These are phyloP conservation scores for Mastomys natalensis DNA, from an alignment of 2,113 vertebrate species.

Conservation along the genomic window DNA sequence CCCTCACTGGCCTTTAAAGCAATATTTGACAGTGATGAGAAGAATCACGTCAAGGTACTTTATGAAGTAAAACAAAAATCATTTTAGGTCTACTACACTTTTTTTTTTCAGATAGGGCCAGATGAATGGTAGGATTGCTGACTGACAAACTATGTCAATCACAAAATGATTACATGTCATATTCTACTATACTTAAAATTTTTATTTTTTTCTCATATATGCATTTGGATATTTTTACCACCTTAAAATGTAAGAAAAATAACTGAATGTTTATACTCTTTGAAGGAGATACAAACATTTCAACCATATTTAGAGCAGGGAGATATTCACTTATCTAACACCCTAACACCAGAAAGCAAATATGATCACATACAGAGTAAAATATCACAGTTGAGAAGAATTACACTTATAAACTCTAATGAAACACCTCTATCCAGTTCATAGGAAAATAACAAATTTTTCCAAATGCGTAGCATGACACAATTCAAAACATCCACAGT, in stretches of 20 bases:
- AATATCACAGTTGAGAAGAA: constrained; percentile 74
- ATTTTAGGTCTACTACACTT: neutral
- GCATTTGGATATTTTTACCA: neutral
- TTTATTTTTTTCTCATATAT: constrained; percentile 7
- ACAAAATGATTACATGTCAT: neutral
- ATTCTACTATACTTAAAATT: neutral
- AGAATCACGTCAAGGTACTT: neutral
- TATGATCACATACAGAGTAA: constrained; percentile 45
- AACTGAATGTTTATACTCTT: neutral
- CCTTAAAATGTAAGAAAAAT: constrained; percentile 12
- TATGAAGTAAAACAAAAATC: constrained; percentile 15
- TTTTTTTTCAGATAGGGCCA: neutral
- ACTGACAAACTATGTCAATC: neutral
- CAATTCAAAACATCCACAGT: constrained; percentile 91
- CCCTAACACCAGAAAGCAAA: constrained; percentile 78
- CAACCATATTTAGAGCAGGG: constrained; percentile 40
- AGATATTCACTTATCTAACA: neutral
- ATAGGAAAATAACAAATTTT: constrained; percentile 74
- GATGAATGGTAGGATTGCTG: neutral
- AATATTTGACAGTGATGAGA: neutral
- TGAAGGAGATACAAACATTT: constrained; percentile 32
- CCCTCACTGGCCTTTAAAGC: neutral
- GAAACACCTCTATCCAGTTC: constrained; percentile 51
- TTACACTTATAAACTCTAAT: constrained; percentile 71
- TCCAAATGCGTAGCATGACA: constrained; percentile 88